Base-by-base conservation (phyloP, 2,888 invertebrate genomes). In the Trisateles emortualis region DNA sequence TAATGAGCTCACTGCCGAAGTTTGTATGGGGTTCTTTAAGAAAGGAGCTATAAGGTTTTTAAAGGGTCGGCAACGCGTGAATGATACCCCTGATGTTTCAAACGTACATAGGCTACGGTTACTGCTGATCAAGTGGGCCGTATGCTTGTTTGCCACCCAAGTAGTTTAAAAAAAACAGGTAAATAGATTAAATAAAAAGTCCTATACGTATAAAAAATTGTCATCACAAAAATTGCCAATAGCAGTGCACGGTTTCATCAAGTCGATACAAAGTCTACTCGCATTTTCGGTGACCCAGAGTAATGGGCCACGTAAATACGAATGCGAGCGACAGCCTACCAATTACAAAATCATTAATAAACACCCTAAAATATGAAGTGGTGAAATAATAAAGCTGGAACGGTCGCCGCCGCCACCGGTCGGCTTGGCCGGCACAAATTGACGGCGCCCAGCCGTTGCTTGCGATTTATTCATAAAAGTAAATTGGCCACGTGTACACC, bases 261-360 rank as follows among this genome's bases (percentile, higher is more conserved):
- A 41, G 36, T 19, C 33, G 24, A 10, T 49, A 38, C 43, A 47
- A 43, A 49, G n/a, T 53, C 41, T 38, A 44, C 44, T 54, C 59
- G 57, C 53, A 65, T 60, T 75, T 68, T 61, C 59, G 62, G 56
- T 55, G 60, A 56, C 59, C 33, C 50, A n/a, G 52, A 41, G 74
- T 81, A 84, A 85, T 83, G 76, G 79, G 68, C 66, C 74, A 72
- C 72, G 75, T 75, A 74, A 81, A 81, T 77, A 77, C 72, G 76
- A 78, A 72, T 84, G 86, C 76, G 69, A 71, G 63, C 77, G 84
- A 83, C 89, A 84, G 79, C 74, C 70, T 63, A 68, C 76, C 85
- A 85, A 87, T 88, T 87, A 88, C 81, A 83, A 83, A 86, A 87
- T 86, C 84, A 88, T 90, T 89, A 87, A 89, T 88, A 85, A 84